Evolutionary conservation across 2,888 invertebrate genomes (phyloP).

Genomic region (Palloptera scutellata): DNA sequence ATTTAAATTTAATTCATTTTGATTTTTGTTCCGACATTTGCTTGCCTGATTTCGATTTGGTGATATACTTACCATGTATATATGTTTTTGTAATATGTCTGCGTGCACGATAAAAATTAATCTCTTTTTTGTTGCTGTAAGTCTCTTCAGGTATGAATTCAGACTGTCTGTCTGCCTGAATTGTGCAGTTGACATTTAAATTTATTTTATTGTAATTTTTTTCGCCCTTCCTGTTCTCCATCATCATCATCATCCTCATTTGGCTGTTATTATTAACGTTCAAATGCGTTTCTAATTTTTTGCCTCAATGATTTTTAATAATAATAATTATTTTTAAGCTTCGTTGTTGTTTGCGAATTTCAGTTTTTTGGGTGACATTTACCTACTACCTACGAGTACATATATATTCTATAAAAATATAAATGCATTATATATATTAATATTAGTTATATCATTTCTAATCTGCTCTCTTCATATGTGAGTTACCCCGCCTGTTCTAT

Average conservation of each 20-base stretch:
- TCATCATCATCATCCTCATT: not conserved
- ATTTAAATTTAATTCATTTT: slow-evolving; percentile 19
- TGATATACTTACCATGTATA: too few relatives aligned
- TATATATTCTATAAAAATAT: too few relatives aligned
- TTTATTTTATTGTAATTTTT: slow-evolving; percentile 20
- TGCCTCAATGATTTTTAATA: slow-evolving; percentile 31
- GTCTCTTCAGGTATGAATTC: too few relatives aligned
- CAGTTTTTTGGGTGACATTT: too few relatives aligned
- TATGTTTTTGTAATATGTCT: not conserved
- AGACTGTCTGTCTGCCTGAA: slow-evolving; percentile 10
- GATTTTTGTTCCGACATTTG: slow-evolving; percentile 6
- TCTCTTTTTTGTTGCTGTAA: not conserved
- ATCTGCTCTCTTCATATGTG: too few relatives aligned
- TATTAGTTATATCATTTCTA: too few relatives aligned
- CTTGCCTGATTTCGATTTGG: not conserved
- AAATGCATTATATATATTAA: too few relatives aligned
- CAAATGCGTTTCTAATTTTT: slow-evolving; percentile 35
- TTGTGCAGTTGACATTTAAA: slow-evolving; percentile 26
- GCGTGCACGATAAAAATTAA: not conserved
- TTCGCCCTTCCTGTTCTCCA: not conserved
- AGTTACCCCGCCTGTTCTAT: too few relatives aligned
- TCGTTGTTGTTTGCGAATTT: slow-evolving; percentile 2
- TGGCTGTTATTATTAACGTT: slow-evolving; percentile 31
- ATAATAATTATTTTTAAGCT: slow-evolving; percentile 23
- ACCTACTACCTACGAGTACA: too few relatives aligned